Base-by-base conservation (phyloP, 1,140 invertebrate species). In the Dolichoris vasculosae region DNA sequence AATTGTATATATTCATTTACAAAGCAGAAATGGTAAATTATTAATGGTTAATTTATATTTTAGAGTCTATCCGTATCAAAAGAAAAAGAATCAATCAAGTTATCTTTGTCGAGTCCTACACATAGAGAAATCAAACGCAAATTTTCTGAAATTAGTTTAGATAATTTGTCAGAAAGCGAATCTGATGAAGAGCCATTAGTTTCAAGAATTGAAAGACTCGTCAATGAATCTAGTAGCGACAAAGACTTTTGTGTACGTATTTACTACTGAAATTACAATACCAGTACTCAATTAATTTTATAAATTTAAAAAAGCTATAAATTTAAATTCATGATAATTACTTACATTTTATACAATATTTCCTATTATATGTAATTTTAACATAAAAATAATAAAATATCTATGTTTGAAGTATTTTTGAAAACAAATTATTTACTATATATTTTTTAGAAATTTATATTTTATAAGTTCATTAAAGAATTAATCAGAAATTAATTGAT, bases 161-260 rank as follows among this genome's bases (percentile, higher is more conserved):
- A 87, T 9, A 87, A 88, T 0, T 40, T 75, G 13, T 67, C 67
- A 23, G 73, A 43, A 17, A 88, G 88, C 26, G 88, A 88, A 20
- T 89, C 87, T 3, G 88, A 90, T 0, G 75, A 87, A 2, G 90
- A 91, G 35, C 71, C 83, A 46, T 32, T 91, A 0, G 30, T 83
- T 6, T 15, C 85, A 2, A 91, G 89, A 77, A 83, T 92, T 4
- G 84, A 90, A 8, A 88, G 87, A 85, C 63, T 90, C 0, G 89
- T 86, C 0, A 30, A 80, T 76, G 83, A 87, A 0, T 90, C 89
- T 64, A 63, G 80, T 7, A 82, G 89, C 26, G 91, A 92, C 82
- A 55, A 88, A 26, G 87, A 89, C 83, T 92, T 88, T 48, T 86
- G 83, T 40, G 91, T 92, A 73, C 90, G 90, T 87, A 73, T 35